Evolutionary conservation across 2,888 invertebrate genomes (phyloP), one percentile per base, ranked within the genome.

Genomic region (Ennomos quercinarius): DNA sequence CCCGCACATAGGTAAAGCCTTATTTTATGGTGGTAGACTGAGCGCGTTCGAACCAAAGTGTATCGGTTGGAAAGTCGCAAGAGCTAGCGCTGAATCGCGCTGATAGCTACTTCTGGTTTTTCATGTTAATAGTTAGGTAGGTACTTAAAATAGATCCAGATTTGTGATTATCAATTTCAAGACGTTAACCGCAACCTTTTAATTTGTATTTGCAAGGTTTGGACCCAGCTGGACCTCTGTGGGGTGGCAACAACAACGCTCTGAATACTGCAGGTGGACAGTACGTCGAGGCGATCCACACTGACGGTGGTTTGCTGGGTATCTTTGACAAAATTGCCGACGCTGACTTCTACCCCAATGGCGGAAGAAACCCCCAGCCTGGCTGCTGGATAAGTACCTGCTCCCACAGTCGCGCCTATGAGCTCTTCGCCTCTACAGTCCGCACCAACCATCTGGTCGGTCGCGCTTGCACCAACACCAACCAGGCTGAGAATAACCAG

Each of bases 321-420:
- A 86, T 89, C 61, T 78, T 80, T 54, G 72, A 82, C 49, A 73
- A 76, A 1, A 78, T 85, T 35, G 84, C 76, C 8, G 41, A 87
- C 44, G 76, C 80, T 10, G 85, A 90, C 70, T 91, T 90, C 73
- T 92, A 89, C 68, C 87, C 88, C 6, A 91, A 91, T 63, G 89
- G 89, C 0, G 90, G 88, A 43, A 78, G 77, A 6, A 76, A 79
- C 64, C 77, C 78, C 3, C 89, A 90, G 64, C 89, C 90, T 0
- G 89, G 90, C 1, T 91, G 91, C 63, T 64, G 61, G 54, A 10
- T 73, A 42, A 83, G 77, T 62, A 76, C 76, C 1, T 91, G 91
- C 70, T 86, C 87, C 0, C 90, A 91, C 67, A 63, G 83, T 17
- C 81, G 89, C 2, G 77, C 84, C 0, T 70, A 69, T 10, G 71